Base-by-base conservation (phyloP, 1,140 invertebrate species). In the Solenopsis fugax region DNA sequence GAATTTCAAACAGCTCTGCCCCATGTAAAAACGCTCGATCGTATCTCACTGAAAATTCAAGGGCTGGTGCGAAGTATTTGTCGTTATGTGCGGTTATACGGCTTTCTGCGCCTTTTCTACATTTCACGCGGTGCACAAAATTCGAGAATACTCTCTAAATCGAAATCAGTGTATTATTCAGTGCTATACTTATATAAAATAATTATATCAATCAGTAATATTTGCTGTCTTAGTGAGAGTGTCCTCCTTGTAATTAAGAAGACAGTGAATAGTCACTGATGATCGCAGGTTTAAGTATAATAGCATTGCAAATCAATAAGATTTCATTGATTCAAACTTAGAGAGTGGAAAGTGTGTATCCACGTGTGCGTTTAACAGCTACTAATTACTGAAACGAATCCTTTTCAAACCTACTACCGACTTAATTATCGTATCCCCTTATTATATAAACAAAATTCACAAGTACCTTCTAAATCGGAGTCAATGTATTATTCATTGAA, bases 41-140 rank as follows among this genome's bases (percentile, higher is more conserved):
- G 37, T 60, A n/a, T 5, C 45, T 54, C 64, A n/a, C 21, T 84
- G 54, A 24, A 75, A 62, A 84, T 84, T 75, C 80, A 84, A 75
- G 29, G 67, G 29, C 52, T 56, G 50, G 9, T 41, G n/a, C 9
- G 9, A 56, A 41, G 77, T 54, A 71, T 81, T 81, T 41, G 21
- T 9, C 12, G 34, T 13, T 54, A 69, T 54, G 4, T 18, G 64
- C 18, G 29, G 54, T 80, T 37, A 67, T 24, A 45, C 48, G 29
- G 50, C 13, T 69, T n/a, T 24, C 34, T 18, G 48, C n/a, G 24
- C 45, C 60, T 60, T 4, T 18, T 76, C 37, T n/a, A 10, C 21
- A 4, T 24, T 21, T 48, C 29, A 41, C 41, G 41, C 41, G 4
- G 1, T n/a, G n/a, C 12, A 16, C 9, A 18, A 62, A 62, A 37